phyloP scores from a whole-genome alignment of 2,888 invertebrate genomes.

The Meliscaeva auricollis region DNA sequence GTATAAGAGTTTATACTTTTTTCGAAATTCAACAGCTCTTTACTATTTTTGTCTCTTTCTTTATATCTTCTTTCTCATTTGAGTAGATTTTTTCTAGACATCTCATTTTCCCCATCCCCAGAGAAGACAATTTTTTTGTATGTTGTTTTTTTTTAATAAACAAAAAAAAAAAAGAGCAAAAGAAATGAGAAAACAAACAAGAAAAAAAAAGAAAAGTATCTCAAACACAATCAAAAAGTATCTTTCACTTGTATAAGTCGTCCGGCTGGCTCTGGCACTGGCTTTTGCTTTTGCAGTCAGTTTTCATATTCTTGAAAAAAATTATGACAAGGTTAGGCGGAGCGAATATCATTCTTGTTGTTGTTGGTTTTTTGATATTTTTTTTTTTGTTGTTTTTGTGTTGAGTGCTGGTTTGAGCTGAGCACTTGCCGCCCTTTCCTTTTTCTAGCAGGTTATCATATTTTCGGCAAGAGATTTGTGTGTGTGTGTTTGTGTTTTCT shows the following conservation, averaged over 20 bases:
- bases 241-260: conserved; percentile 48
- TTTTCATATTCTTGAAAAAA: conserved; percentile 76
- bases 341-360: conserved; percentile 78
- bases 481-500: conserved; percentile 19
- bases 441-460: conserved; percentile 40
- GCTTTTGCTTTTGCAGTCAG: conserved; percentile 39
- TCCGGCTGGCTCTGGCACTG: conserved; percentile 15
- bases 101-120: conserved; percentile 44
- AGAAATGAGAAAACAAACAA: too few species aligned
- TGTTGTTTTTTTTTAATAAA: too few species aligned
- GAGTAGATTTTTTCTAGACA: conserved; percentile 48
- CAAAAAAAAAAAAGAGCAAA: conserved; percentile 5
- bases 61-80: conserved; percentile 41
- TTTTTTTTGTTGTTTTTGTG: background rate
- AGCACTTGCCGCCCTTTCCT: conserved; percentile 47
- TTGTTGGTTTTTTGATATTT: conserved; percentile 1
- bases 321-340: conserved; percentile 85
- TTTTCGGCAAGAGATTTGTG: conserved; percentile 34
- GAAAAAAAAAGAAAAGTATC: conserved; percentile 13
- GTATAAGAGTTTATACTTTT: conserved; percentile 59
- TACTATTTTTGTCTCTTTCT: conserved; percentile 24
- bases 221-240: conserved; percentile 63
- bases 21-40: conserved; percentile 13
- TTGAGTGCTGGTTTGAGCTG: too few species aligned
- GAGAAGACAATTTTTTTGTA: background rate